Evolutionary conservation across 2,113 vertebrate species (phyloP), one percentile per base, ranked within the genome.

Genomic region (Austrofundulus limnaeus): DNA sequence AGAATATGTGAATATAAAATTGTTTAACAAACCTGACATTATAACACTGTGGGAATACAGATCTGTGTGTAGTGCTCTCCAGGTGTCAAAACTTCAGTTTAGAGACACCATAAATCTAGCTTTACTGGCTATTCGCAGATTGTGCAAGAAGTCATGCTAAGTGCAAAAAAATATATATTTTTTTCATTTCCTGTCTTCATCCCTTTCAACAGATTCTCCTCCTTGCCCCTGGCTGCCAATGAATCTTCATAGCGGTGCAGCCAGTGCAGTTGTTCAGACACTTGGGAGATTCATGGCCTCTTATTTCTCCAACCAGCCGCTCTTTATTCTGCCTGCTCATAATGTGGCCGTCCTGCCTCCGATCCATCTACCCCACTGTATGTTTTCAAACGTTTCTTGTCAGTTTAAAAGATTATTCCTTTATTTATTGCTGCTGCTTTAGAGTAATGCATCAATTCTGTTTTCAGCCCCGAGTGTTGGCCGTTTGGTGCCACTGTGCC

Each of bases 251-350:
- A 84, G 74, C 0, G 94, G 95, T 11, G 90, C 92, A 0, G 94
- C 92, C 1, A 39, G 87, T 60, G 92, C 89, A 1, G 95, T 96
- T 34, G 74, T 98, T 72, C 94, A 72, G 80, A 93, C 92, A 38
- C 92, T 98, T 85, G 96, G 94, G 56, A 91, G 97, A 62, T 98
- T 98, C 88, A 98, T 99, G 97, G 95, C 95, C 0, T 91, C 95
- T 43, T 99, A 97, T 71, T 98, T 98, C 86, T 93, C 95, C 75
- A 95, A 96, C 78, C 92, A 91, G 47, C 83, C 85, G 0, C 93
- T 99, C 2, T 90, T 82, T 79, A 80, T 98, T 58, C 86, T 93
- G 17, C 96, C 97, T 0, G 90, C 97, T 0, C 97, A 99, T 78
- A 91, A 56, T 23, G 94, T 98, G 58, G 89, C 84, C 0, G 15